Conservation (phyloP, 2,797 vertebrate genomes). For the Rhynchotus rufescens region DNA sequence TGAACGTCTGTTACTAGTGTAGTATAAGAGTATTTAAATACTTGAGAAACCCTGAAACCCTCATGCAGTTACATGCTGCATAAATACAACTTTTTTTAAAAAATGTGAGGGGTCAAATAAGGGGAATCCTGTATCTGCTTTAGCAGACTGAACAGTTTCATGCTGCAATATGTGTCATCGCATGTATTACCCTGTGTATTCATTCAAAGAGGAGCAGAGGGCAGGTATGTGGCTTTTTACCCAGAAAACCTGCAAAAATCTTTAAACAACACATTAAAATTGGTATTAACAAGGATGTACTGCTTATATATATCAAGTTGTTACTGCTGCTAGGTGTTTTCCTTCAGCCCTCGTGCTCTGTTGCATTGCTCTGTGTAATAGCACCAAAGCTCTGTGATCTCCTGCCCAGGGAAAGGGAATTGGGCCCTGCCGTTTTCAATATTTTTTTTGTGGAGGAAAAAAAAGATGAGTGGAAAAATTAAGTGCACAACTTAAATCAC, state of each 20-base stretch:
- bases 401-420: background rate
- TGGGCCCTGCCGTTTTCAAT: rapidly evolving
- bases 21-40: conserved; percentile 69
- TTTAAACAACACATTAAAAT: background rate
- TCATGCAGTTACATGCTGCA: conserved; percentile 65
- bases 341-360: background rate
- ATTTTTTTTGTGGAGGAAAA: background rate
- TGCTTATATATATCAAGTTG: background rate
- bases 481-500: background rate
- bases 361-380: background rate
- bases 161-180: background rate
- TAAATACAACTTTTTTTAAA: conserved; percentile 69
- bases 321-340: background rate
- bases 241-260: conserved; percentile 23
- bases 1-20: conserved; percentile 77
- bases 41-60: conserved; percentile 65
- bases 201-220: background rate
- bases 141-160: background rate
- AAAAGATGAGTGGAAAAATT: background rate
- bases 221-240: background rate
- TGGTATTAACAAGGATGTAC: background rate
- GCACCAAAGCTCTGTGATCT: background rate
- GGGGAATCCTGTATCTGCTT: background rate
- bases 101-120: conserved; percentile 3
- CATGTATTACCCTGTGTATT: rapidly evolving